Conservation (phyloP, 2,797 vertebrate genomes). For the Echeneis naucrates region DNA sequence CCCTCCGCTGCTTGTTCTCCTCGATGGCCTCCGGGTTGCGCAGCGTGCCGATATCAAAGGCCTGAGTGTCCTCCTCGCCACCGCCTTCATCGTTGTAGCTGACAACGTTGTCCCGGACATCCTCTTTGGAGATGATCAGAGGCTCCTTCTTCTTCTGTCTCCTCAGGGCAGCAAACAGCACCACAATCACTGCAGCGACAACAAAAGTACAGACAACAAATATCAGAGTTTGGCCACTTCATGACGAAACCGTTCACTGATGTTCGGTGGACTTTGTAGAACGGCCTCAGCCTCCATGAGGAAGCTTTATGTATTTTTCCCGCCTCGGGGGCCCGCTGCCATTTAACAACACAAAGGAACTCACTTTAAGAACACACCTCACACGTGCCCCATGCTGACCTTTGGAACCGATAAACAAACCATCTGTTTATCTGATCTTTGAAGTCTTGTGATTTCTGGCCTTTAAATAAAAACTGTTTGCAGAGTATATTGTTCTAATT, state of each 20-base stretch:
- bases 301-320: conserved; percentile 61
- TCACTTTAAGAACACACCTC: conserved; percentile 28
- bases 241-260: conserved; percentile 63
- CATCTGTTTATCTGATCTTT: no score
- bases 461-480: no score
- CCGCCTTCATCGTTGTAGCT: conserved; percentile 96
- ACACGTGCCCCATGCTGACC: no score
- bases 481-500: no score
- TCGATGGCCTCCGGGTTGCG: conserved; percentile 94
- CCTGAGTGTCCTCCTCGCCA: conserved; percentile 96
- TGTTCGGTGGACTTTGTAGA: conserved; percentile 72
- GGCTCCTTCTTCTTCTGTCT: conserved; percentile 94
- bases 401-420: no score
- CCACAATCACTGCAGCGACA: conserved; percentile 89
- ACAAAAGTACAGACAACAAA: conserved; percentile 42
- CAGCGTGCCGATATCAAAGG: conserved; percentile 94
- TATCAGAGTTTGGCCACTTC: conserved; percentile 49
- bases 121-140: conserved; percentile 96
- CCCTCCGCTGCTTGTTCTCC: conserved; percentile 90
- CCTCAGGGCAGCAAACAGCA: conserved; percentile 92
- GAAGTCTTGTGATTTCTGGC: no score
- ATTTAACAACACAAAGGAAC: conserved; percentile 46
- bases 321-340: conserved; percentile 44
- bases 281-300: conserved; percentile 40
- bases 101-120: conserved; percentile 95